These are phyloP conservation scores for Pituophis catenifer DNA, from an alignment of 2,113 vertebrate genomes.

Conservation along the genomic window DNA sequence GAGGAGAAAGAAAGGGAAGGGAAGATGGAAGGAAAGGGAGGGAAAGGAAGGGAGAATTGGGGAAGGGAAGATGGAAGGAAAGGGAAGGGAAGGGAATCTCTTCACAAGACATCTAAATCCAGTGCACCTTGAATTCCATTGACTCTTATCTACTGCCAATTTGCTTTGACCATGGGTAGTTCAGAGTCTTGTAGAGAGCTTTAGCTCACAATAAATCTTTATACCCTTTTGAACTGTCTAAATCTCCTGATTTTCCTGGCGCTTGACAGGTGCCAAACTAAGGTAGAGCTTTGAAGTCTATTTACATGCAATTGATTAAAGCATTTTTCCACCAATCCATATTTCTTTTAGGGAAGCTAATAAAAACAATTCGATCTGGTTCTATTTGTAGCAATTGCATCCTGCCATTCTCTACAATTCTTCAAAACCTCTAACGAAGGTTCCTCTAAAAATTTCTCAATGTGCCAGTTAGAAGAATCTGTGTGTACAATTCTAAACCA, in stretches of 20 bases:
- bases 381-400: background rate
- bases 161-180: background rate
- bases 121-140: background rate
- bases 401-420: background rate
- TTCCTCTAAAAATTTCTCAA: background rate
- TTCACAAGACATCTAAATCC: background rate
- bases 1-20: too few relatives aligned
- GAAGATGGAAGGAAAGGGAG: too few relatives aligned
- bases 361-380: background rate
- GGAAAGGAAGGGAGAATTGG: too few relatives aligned
- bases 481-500: background rate
- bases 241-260: background rate
- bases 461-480: background rate
- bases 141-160: background rate
- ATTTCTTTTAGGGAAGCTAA: background rate
- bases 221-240: background rate
- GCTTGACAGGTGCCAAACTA: background rate
- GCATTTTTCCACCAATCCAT: background rate
- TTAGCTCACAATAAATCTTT: background rate
- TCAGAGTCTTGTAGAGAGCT: background rate
- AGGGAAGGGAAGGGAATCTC: too few relatives aligned
- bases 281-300: background rate
- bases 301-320: background rate
- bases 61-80: too few relatives aligned
- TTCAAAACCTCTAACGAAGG: background rate